These are phyloP conservation scores for Hirtodrosophila histrioides DNA, from an alignment of 2,888 invertebrate genomes.

Conservation along the genomic window DNA sequence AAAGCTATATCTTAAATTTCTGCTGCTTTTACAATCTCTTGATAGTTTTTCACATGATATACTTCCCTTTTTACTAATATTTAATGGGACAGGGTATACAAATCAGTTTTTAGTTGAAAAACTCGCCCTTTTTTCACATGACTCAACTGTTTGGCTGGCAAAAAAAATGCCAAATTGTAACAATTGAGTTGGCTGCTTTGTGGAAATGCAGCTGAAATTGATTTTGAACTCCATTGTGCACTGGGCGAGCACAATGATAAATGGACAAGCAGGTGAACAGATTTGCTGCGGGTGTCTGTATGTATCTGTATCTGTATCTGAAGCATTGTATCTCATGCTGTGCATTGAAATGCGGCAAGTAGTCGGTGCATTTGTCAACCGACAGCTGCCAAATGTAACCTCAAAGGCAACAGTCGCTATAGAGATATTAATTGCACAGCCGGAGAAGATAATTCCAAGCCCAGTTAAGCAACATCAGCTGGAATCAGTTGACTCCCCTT, in stretches of 20 bases:
- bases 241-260: slow-evolving; percentile 35
- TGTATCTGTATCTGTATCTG: slow-evolving; percentile 8
- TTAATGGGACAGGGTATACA: slow-evolving; percentile 4
- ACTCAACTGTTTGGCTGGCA: slow-evolving; percentile 44
- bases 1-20: too few species aligned
- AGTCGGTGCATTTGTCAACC: slow-evolving; percentile 6
- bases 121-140: slow-evolving; percentile 35
- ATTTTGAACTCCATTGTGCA: slow-evolving; percentile 50
- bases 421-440: slow-evolving; percentile 44
- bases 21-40: too few species aligned
- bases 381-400: slow-evolving; percentile 14
- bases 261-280: slow-evolving; percentile 52
- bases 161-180: slow-evolving; percentile 59
- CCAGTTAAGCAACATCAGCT: too few species aligned
- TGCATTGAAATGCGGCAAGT: slow-evolving; percentile 37
- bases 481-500: slow-evolving; percentile 4
- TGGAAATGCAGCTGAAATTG: slow-evolving; percentile 50
- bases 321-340: slow-evolving; percentile 27
- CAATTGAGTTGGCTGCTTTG: slow-evolving; percentile 45
- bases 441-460: neutral
- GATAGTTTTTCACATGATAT: neutral
- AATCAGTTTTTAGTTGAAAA: slow-evolving; percentile 1
- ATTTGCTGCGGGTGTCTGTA: slow-evolving; percentile 28
- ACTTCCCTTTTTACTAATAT: neutral
- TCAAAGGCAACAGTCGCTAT: slow-evolving; percentile 24